Evolutionary conservation across 2,797 vertebrate species (phyloP), one percentile per base, ranked within the genome.

Genomic region (Parotocinclus haroldoi): DNA sequence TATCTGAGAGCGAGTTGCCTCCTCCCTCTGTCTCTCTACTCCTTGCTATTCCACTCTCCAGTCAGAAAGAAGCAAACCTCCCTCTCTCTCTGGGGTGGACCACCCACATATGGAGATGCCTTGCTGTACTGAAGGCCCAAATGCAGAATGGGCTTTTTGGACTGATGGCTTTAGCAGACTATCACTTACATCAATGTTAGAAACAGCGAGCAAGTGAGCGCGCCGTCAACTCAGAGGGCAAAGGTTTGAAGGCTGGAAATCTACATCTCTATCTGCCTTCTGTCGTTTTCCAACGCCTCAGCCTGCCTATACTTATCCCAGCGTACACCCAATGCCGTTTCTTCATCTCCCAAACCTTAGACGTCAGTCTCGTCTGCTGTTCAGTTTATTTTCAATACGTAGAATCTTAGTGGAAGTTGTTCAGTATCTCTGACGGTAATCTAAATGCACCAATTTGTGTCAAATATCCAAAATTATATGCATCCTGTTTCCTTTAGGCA

Each of bases 71-170:
- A 56, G 63, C 53, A 40, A 66, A 53, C 53, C 63, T 55, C 58
- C 58, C 66, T 68, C 70, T 66, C 71, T 70, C 64, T 39, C 62
- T 27, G 16, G 51, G 76, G 80, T 46, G 82, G 89, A 90, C 90
- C 90, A 91, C 90, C 88, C 89, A 88, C 87, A 88, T 81, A 84
- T 84, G 84, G 88, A 90, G 89, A 89, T 86, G 84, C 85, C 87
- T 86, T 71, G 85, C 85, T 83, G 80, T 84, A 86, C 85, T 76
- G 61, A 74, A 77, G 82, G 84, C 84, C 80, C 79, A 80, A 76
- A 82, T 76, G 81, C 83, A 85, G 82, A 81, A 85, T 83, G 79
- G 82, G 82, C 71, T 68, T 64, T 82, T 84, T 76, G 84, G 84
- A 85, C 75, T 83, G 84, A 87, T 86, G 79, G 83, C 82, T 89